Percentiles rank a stretch among this genome's conserved stretches.
These are phyloP conservation scores for Ameiurus melas DNA, from an alignment of 2,113 vertebrate species.

Conservation along the genomic window DNA sequence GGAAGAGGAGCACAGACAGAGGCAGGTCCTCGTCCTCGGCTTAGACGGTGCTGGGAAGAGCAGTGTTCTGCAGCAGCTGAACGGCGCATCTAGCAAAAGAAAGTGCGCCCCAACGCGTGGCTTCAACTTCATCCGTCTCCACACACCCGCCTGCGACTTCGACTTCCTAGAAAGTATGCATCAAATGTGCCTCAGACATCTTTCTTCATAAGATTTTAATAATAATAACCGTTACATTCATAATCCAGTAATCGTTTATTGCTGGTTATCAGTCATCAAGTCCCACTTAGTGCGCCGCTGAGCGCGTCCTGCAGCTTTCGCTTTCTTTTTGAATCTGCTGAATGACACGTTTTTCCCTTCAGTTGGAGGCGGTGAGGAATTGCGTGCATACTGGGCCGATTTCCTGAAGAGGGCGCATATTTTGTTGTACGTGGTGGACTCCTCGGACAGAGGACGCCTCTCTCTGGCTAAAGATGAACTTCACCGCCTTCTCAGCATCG, in stretches of 20 bases:
- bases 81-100: slow-evolving; percentile 62
- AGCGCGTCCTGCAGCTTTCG: background rate
- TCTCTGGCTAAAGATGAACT: slow-evolving; percentile 81
- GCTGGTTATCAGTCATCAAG: background rate
- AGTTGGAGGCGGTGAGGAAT: slow-evolving; percentile 84
- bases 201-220: background rate
- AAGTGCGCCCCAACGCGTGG: slow-evolving; percentile 79
- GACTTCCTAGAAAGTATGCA: slow-evolving; percentile 88
- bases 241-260: background rate
- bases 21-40: slow-evolving; percentile 87
- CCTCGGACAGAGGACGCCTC: slow-evolving; percentile 78
- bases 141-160: slow-evolving; percentile 74
- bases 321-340: background rate
- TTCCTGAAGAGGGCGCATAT: slow-evolving; percentile 83
- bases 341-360: background rate
- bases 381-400: slow-evolving; percentile 83
- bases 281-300: background rate
- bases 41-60: slow-evolving; percentile 90
- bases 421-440: slow-evolving; percentile 89
- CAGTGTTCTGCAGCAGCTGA: slow-evolving; percentile 83
- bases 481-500: slow-evolving; percentile 75
- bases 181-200: background rate
- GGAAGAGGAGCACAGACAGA: slow-evolving; percentile 70
- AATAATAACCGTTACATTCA: background rate
- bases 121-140: slow-evolving; percentile 85